Percentiles rank a stretch among this genome's conserved stretches.
These are phyloP conservation scores for Scolopax mira DNA, from an alignment of 2,113 vertebrate genomes.

Conservation along the genomic window DNA sequence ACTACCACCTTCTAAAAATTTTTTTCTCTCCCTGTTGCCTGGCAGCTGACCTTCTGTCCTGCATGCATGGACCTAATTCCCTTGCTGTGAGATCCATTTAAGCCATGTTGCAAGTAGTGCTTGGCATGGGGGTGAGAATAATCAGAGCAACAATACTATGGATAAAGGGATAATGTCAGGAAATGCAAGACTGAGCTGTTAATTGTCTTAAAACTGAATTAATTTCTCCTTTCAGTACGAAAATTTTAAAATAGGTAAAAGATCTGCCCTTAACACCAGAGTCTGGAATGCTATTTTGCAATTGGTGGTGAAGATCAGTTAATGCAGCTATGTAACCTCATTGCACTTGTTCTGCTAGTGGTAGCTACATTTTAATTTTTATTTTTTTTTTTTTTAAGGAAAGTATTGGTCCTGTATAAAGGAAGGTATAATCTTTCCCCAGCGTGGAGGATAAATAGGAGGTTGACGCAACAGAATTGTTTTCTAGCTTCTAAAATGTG, in stretches of 20 bases:
- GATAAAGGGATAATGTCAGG: slow-evolving; percentile 3
- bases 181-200: not conserved
- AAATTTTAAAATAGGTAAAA: slow-evolving; percentile 2
- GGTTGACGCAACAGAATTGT: not conserved
- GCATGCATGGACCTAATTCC: not conserved
- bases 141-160: slow-evolving; percentile 6
- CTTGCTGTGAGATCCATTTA: not conserved
- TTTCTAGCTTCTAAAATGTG: not conserved
- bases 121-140: not conserved
- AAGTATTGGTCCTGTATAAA: not conserved
- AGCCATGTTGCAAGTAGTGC: not conserved
- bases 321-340: not conserved
- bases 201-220: slow-evolving; percentile 29
- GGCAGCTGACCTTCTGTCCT: not conserved
- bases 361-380: not conserved
- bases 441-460: not conserved
- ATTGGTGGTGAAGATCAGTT: not conserved
- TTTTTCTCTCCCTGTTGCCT: not conserved
- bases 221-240: not conserved
- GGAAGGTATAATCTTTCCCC: not conserved
- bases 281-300: not conserved
- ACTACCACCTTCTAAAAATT: not conserved
- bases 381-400: not conserved
- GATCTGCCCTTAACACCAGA: not conserved
- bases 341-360: not conserved